Conservation (phyloP, 2,113 vertebrate genomes). For the Ptilonorhynchus violaceus region DNA sequence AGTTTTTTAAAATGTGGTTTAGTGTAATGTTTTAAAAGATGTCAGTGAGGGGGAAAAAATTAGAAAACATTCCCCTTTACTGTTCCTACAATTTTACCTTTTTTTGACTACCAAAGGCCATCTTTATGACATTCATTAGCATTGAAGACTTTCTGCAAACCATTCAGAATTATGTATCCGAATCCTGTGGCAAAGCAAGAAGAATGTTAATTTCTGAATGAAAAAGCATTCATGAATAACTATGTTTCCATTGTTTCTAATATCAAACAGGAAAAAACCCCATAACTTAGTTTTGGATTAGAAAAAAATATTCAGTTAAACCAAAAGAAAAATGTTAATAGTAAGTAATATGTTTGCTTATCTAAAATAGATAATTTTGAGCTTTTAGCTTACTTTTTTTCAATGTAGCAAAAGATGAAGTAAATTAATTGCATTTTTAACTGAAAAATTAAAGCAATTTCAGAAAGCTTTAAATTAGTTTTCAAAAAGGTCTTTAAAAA, state of each 20-base stretch:
- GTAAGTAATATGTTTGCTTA: background rate
- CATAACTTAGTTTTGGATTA: background rate
- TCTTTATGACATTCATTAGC: background rate
- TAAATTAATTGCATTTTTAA: background rate
- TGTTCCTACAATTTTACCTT: background rate
- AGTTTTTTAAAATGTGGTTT: background rate
- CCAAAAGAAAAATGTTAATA: background rate
- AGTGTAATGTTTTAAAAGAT: background rate
- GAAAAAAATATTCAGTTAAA: background rate
- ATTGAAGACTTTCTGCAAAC: background rate
- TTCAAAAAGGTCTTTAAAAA: background rate
- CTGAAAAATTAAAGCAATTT: background rate
- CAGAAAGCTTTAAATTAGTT: background rate
- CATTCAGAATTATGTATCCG: background rate
- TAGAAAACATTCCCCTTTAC: background rate
- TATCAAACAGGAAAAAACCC: background rate
- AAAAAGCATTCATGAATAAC: background rate
- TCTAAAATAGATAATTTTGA: background rate
- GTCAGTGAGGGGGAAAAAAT: background rate
- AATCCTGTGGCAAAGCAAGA: background rate
- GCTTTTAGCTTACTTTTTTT: background rate
- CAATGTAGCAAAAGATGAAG: background rate
- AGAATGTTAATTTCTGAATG: background rate
- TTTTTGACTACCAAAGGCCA: background rate
- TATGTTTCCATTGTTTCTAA: background rate